Percentiles rank a stretch among this genome's conserved stretches.
Evolutionary conservation across 2,797 vertebrate species (phyloP).

Genomic region (Threskiornis aethiopicus): DNA sequence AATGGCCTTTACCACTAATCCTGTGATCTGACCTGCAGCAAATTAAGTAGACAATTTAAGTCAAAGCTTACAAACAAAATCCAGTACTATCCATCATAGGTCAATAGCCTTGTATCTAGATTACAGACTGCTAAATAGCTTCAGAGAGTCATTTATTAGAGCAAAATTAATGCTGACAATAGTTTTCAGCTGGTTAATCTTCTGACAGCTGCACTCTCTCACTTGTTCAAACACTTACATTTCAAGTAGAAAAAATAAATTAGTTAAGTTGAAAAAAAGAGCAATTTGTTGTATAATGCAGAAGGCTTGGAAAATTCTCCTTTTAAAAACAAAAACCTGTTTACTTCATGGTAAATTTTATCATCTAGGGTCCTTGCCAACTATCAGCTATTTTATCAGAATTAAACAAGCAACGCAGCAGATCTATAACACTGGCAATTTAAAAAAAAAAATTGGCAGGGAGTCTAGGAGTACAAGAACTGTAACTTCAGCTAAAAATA

Average conservation of each 20-base stretch:
- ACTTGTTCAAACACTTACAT: conserved; percentile 77
- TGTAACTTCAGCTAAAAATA: conserved; percentile 35
- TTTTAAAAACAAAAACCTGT: conserved; percentile 23
- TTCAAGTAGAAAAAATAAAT: conserved; percentile 78
- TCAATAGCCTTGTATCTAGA: conserved; percentile 76
- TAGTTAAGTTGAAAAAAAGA: conserved; percentile 63
- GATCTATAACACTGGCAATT: neutral
- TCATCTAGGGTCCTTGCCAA: neutral
- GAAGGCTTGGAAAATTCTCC: neutral
- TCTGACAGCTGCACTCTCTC: conserved; percentile 79
- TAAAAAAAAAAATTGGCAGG: neutral
- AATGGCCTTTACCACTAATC: conserved; percentile 68
- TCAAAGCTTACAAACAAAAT: conserved; percentile 79
- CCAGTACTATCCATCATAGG: conserved; percentile 76
- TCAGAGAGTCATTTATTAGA: conserved; percentile 80
- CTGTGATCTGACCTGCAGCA: conserved; percentile 75
- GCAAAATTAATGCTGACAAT: conserved; percentile 81
- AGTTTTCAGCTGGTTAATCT: conserved; percentile 81
- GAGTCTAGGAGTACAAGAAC: neutral
- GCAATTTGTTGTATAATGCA: conserved; percentile 49
- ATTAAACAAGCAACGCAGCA: neutral
- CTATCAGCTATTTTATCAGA: conserved; percentile 30
- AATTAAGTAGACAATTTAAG: conserved; percentile 78
- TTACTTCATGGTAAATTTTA: neutral
- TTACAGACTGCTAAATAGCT: conserved; percentile 79